Base-by-base conservation (phyloP, 2,888 invertebrate species). In the Brachynemurus nebulosus region DNA sequence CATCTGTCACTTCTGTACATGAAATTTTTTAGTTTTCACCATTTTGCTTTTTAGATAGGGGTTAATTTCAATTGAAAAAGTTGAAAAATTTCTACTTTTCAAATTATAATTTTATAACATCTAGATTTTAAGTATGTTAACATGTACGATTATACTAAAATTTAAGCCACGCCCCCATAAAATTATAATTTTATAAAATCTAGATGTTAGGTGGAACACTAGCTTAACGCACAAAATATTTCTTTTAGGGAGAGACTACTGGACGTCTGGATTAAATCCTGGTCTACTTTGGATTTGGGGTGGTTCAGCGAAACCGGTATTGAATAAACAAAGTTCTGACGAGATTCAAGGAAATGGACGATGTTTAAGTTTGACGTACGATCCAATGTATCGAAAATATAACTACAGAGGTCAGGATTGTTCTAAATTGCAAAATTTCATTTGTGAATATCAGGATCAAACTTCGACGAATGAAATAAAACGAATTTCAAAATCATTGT, bases 271-370 rank as follows among this genome's bases (percentile, higher is more conserved):
- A 0, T 66, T 88, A 45, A 88, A 88, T 66, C 88, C 88, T 0
- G 88, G 88, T 1, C 67, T 88, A 11, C 66, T 88, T 41, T 88
- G 88, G 88, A 86, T 88, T 59, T 88, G 88, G 88, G 76, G 86
- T 11, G 80, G 80, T 58, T 84, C 82, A 21, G 88, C 83, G 1
- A 73, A 79, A 46, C 84, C 86, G 0, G 79, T 88, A 25, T 65
- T 69, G 3, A 57, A 61, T 50, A 60, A 63, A 2, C 64, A 65
- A 8, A 3, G 61, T 64, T 57, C 66, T 1, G 56, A 64, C 4
- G 67, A 69, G 38, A 74, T 76, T 30, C 59, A 63, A 37, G 83
- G 82, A 14, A 72, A 71, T 19, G 84, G 84, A 0, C 67, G 86
- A 48, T 88, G 88, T 56, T 67, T 88, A 11, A 72, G 79, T 42